Percentiles rank a stretch among this genome's conserved stretches.
Conservation (phyloP, 2,113 vertebrate species). For the Petrocephalus microphthalmus region DNA sequence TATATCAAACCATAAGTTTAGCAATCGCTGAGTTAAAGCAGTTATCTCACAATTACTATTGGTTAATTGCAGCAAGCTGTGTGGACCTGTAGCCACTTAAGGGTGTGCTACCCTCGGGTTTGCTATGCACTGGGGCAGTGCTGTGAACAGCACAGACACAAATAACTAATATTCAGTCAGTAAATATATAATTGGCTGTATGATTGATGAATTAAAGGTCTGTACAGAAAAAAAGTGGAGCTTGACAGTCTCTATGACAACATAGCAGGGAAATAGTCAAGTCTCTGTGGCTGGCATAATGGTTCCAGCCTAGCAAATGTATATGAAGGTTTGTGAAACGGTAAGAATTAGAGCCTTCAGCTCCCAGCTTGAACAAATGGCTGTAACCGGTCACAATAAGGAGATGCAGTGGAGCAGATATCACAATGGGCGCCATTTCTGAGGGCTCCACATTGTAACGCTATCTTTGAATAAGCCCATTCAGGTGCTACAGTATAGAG, state of each 20-base stretch:
- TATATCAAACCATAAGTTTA: not conserved
- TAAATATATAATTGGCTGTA: not conserved
- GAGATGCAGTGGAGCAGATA: not conserved
- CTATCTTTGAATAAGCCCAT: constrained; percentile 5
- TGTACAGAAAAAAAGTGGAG: not conserved
- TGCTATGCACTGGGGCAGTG: not conserved
- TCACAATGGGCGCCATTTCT: not conserved
- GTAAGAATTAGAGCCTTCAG: not conserved
- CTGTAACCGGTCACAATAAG: not conserved
- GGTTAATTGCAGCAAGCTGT: no score
- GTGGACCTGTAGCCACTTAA: not conserved
- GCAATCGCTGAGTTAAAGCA: not conserved
- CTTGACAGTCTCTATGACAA: not conserved
- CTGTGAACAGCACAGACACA: not conserved
- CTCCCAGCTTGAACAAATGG: not conserved
- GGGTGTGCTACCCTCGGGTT: not conserved
- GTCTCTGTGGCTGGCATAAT: not conserved
- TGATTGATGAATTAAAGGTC: not conserved
- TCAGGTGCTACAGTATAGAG: not conserved
- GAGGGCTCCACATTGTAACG: not conserved
- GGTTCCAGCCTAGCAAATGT: not conserved
- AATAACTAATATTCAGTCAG: not conserved
- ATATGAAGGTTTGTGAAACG: not conserved
- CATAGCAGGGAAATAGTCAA: not conserved
- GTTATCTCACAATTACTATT: not conserved